Percentiles rank a stretch among this genome's conserved stretches.
phyloP scores from a whole-genome alignment of 2,888 invertebrate genomes.

The Melikaiella ostensackeni region DNA sequence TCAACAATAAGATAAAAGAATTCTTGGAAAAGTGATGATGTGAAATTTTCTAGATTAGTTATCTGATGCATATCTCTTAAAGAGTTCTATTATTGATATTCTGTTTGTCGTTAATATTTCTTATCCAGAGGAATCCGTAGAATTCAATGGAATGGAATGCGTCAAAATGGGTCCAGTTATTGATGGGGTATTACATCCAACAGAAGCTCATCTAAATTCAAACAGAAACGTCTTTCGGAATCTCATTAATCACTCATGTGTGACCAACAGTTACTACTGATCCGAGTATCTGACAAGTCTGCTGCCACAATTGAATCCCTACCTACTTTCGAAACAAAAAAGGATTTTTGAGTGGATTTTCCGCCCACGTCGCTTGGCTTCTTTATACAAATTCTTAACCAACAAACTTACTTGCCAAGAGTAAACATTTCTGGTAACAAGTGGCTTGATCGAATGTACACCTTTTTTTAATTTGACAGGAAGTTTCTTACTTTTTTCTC shows the following conservation, averaged over 20 bases:
- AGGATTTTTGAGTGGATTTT: too few species aligned
- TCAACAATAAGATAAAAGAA: slow-evolving; percentile 1
- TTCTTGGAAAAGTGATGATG: background rate
- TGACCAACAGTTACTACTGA: background rate
- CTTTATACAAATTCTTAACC: background rate
- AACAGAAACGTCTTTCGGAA: slow-evolving; percentile 11
- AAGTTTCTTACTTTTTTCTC: too few species aligned
- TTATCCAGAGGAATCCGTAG: background rate
- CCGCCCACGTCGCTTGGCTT: background rate
- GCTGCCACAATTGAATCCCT: background rate
- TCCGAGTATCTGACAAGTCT: background rate
- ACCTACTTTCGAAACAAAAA: background rate
- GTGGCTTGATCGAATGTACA: background rate
- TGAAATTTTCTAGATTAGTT: background rate
- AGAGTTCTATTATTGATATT: background rate
- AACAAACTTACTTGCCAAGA: background rate
- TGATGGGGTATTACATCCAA: background rate
- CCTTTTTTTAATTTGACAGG: background rate
- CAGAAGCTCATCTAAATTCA: slow-evolving; percentile 14
- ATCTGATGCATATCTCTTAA: background rate
- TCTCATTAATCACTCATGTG: slow-evolving; percentile 11
- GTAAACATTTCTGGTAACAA: background rate
- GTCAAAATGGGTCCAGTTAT: background rate
- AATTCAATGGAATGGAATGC: background rate
- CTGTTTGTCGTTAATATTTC: background rate